Percentiles rank a stretch among this genome's conserved stretches.
phyloP scores from a whole-genome alignment of 1,140 invertebrate genomes.

The Apis florea region DNA sequence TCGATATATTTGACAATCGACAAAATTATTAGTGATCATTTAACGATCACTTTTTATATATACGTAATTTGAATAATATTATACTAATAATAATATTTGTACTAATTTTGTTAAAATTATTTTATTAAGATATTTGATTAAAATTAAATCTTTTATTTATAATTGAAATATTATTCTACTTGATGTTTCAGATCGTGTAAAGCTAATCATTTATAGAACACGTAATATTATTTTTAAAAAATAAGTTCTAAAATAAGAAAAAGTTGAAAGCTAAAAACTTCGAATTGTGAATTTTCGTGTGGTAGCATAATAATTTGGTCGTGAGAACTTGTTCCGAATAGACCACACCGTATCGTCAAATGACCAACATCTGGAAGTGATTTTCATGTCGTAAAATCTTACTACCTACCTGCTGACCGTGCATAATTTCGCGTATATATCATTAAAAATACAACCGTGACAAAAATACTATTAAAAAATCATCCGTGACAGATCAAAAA shows the following conservation, averaged over 20 bases:
- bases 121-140: no score
- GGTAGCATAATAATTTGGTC: conserved; percentile 66
- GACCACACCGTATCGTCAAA: conserved; percentile 55
- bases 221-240: background rate
- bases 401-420: conserved; percentile 58
- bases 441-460: conserved; percentile 57
- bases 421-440: conserved; percentile 43
- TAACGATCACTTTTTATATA: no score
- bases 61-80: no score
- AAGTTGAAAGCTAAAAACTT: background rate
- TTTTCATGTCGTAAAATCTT: conserved; percentile 72
- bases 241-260: background rate
- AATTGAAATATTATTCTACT: background rate
- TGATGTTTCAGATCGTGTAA: no score
- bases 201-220: background rate
- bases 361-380: conserved; percentile 74
- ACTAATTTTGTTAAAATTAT: no score
- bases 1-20: no score
- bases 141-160: no score
- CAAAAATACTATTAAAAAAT: conserved; percentile 4
- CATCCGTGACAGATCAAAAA: no score
- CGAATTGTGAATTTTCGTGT: conserved; percentile 62
- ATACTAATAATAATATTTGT: no score
- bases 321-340: conserved; percentile 65
- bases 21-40: no score